Evolutionary conservation across 1,140 invertebrate species (phyloP), one percentile per base, ranked within the genome.

Genomic region (Neuroterus valhalla): DNA sequence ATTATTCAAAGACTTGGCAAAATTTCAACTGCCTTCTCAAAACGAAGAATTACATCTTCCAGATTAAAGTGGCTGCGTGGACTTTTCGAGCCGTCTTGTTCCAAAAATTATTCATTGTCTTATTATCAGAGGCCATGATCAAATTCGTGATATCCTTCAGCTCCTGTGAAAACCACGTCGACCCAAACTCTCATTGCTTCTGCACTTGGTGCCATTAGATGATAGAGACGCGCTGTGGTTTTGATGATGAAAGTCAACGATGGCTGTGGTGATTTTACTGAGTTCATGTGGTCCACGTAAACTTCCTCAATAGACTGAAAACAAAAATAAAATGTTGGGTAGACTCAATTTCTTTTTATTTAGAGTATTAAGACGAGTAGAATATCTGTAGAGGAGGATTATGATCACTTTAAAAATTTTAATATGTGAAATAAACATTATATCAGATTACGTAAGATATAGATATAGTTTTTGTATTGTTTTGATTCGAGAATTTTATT

Each of bases 131-230:
- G 77, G 23, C 90, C 90, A 74, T 92, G 91, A 81, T 93, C 92
- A 75, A 94, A 94, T 85, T 94, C 94, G 78, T 93, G 93, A 86
- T 96, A 96, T n/a, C 95, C 95, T 88, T 96, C 95, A 26, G 96
- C 96, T 50, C 96, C 96, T 10, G 95, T 96, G 85, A 96, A 96
- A 71, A 98, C 94, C 12, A 99, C 97, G 90, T 99, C 98, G 26
- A 99, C 96, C 98, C 98, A 99, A 78, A 99, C 97, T 71, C 97
- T 91, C 91, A 98, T 98, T 0, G 97, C 95, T 88, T 98, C 97
- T 17, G 97, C 94, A 8, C 95, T 96, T 0, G 97, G 96, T 4
- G 98, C 97, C 92, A 98, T 96, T 23, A 99, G 89, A 86, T 97
- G 96, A 86, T 97, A 99, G 48, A 94, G 92, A 66, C 97, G 92